Conservation (phyloP, 2,797 vertebrate species). For the Gymnoscopelus microlampas region DNA sequence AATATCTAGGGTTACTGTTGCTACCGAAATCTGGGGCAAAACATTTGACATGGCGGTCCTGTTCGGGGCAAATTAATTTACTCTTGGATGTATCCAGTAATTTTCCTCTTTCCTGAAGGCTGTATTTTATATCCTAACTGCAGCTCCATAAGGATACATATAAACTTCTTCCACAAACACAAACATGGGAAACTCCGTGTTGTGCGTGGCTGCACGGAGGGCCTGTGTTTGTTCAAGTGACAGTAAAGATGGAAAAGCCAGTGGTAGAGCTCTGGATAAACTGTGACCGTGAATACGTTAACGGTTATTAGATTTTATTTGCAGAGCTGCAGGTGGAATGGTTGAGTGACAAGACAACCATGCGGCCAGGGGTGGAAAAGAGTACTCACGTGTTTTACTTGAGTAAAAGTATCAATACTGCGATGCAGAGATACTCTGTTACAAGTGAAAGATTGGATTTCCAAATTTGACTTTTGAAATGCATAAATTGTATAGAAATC, state of each 20-base stretch:
- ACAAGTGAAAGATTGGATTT: too few relatives aligned
- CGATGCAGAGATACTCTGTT: too few relatives aligned
- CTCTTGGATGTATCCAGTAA: conserved; percentile 57
- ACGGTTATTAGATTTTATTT: conserved; percentile 63
- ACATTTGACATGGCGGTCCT: conserved; percentile 54
- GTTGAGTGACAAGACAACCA: conserved; percentile 55
- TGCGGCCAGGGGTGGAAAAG: too few relatives aligned
- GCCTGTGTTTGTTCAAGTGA: conserved; percentile 63
- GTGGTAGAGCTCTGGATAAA: conserved; percentile 55
- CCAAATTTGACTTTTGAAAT: too few relatives aligned
- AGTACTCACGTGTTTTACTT: too few relatives aligned
- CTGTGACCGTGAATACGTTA: conserved; percentile 70
- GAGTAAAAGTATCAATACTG: too few relatives aligned
- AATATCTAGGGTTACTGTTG: background rate
- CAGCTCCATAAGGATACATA: conserved; percentile 57
- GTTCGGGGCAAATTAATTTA: conserved; percentile 49
- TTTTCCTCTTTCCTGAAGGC: conserved; percentile 64
- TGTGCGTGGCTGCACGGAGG: conserved; percentile 47
- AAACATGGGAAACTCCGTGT: conserved; percentile 74
- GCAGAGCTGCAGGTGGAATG: conserved; percentile 73
- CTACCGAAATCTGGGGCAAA: conserved; percentile 12
- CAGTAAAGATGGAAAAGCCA: conserved; percentile 74
- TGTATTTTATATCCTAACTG: conserved; percentile 38
- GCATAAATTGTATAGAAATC: too few relatives aligned
- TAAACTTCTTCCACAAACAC: conserved; percentile 73